Conservation (phyloP, 2,888 invertebrate species). For the Strigamia maritima region DNA sequence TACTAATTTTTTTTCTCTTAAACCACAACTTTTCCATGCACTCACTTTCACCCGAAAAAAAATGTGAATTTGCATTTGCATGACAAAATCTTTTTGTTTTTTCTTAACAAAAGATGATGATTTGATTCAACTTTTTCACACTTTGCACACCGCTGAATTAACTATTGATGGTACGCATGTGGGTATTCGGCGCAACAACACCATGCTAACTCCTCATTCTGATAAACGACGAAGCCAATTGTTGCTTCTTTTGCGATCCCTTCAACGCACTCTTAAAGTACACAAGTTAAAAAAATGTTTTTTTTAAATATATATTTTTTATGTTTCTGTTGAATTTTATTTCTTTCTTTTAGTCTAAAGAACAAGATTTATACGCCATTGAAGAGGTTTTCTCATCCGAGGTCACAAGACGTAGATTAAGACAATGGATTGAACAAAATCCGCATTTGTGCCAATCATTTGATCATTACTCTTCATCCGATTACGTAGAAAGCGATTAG, state of each 20-base stretch:
- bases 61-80: neutral
- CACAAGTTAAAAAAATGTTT: neutral
- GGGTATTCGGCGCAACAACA: slow-evolving; percentile 24
- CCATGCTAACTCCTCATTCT: slow-evolving; percentile 35
- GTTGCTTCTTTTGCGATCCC: slow-evolving; percentile 36
- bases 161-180: slow-evolving; percentile 40
- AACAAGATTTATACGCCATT: slow-evolving; percentile 38
- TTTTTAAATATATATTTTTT: neutral
- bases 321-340: neutral
- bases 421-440: neutral
- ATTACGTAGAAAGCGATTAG: slow-evolving; percentile 6
- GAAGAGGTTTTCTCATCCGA: slow-evolving; percentile 7
- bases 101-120: slow-evolving; percentile 37
- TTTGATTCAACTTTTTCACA: slow-evolving; percentile 31
- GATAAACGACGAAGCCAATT: slow-evolving; percentile 37
- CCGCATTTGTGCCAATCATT: slow-evolving; percentile 2
- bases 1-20: neutral
- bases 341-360: slow-evolving; percentile 39
- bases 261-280: slow-evolving; percentile 39
- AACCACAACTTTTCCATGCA: neutral
- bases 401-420: neutral
- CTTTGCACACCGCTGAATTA: slow-evolving; percentile 38
- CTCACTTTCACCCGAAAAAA: neutral
- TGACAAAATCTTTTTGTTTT: neutral
- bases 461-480: slow-evolving; percentile 6